Evolutionary conservation across 2,888 invertebrate genomes (phyloP).

Genomic region (Steinernema carpocapsae): DNA sequence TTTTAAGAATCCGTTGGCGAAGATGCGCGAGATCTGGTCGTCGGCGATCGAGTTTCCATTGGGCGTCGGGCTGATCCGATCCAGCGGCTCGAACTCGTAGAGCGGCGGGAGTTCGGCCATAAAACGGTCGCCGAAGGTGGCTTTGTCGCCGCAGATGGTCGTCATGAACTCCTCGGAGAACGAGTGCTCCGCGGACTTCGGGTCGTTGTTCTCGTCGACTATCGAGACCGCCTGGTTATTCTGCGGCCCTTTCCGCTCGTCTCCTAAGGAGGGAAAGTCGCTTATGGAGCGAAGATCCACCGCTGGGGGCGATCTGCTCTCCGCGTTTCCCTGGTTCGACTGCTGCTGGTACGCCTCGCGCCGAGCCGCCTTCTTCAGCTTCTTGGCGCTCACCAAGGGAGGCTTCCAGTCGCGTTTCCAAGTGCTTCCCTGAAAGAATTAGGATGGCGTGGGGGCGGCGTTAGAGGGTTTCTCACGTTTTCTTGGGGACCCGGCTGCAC

Average conservation of each 20-base stretch:
- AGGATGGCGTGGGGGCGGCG: neutral
- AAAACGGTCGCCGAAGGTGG: slow-evolving; percentile 24
- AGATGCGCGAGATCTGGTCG: neutral
- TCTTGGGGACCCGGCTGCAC: slow-evolving; percentile 2
- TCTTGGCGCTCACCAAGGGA: neutral
- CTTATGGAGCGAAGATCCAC: neutral
- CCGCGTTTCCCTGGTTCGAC: neutral
- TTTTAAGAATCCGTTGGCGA: neutral
- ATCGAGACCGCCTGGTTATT: neutral
- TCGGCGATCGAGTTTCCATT: neutral
- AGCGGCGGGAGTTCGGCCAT: slow-evolving; percentile 17
- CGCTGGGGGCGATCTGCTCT: neutral
- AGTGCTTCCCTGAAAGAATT: neutral
- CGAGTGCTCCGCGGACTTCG: neutral
- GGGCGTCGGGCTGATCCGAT: neutral
- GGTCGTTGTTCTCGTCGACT: neutral
- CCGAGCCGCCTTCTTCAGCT: slow-evolving; percentile 18
- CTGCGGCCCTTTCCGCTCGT: neutral
- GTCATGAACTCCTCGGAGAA: neutral
- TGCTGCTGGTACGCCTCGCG: neutral
- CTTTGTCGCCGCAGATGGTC: neutral
- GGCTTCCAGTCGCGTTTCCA: slow-evolving; percentile 27
- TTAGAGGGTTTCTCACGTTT: slow-evolving; percentile 19
- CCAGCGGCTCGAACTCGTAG: slow-evolving; percentile 19
- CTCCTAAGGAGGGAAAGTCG: neutral